Conservation (phyloP, 2,888 invertebrate species). For the Xylophagus ater region DNA sequence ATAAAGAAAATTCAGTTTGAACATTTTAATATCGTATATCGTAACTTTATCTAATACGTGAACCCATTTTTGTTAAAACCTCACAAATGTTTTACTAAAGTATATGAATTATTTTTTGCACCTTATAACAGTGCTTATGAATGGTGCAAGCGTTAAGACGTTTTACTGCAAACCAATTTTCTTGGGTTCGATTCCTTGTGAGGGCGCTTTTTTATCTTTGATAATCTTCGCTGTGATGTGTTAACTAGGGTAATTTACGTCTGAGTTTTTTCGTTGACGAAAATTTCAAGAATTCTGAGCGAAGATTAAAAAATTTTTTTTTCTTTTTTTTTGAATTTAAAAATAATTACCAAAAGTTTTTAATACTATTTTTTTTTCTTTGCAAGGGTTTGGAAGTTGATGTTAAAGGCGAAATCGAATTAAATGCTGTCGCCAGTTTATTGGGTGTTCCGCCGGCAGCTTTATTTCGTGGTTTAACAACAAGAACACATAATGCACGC, state of each 20-base stretch:
- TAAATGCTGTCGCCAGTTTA: constrained; percentile 75
- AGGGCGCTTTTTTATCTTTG: too few species aligned
- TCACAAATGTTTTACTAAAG: too few species aligned
- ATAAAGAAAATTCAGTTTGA: not conserved
- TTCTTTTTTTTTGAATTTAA: not conserved
- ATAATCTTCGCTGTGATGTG: constrained; percentile 29
- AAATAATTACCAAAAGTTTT: not conserved
- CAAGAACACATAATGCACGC: constrained; percentile 65
- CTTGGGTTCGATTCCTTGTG: not conserved
- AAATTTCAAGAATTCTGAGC: constrained; percentile 25
- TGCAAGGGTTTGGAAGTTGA: constrained; percentile 55
- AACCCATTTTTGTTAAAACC: too few species aligned
- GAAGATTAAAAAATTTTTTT: constrained; percentile 13
- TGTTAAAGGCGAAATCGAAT: constrained; percentile 69
- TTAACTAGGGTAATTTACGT: constrained; percentile 36
- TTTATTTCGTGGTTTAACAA: constrained; percentile 63
- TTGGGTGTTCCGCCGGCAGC: constrained; percentile 48
- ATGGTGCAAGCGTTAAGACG: too few species aligned
- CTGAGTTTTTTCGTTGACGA: constrained; percentile 24
- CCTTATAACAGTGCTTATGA: too few species aligned
- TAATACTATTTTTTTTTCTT: constrained; percentile 3
- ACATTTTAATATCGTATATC: not conserved
- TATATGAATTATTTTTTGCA: too few species aligned
- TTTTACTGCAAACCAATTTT: too few species aligned
- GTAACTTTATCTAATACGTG: too few species aligned